Conservation (phyloP, 2,113 vertebrate genomes). For the Grammomys dolichurus region DNA sequence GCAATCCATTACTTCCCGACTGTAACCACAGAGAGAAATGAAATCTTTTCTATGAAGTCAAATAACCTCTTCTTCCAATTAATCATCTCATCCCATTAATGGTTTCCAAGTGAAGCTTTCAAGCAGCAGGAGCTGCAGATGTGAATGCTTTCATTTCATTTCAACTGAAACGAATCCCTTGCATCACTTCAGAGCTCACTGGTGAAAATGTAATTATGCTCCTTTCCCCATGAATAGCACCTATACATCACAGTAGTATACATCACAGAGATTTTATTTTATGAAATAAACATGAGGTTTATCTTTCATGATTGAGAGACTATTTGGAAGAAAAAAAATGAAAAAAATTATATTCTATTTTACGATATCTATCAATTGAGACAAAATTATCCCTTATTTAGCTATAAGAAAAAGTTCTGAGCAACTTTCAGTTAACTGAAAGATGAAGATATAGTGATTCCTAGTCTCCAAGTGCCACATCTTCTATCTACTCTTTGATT, state of each 20-base stretch:
- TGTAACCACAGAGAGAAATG: not conserved
- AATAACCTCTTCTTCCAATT: constrained; percentile 17
- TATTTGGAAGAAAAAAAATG: not conserved
- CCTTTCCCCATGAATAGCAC: constrained; percentile 57
- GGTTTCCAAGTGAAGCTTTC: not conserved
- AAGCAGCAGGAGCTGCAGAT: not conserved
- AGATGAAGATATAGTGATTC: not conserved
- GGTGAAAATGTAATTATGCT: constrained; percentile 16
- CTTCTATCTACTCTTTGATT: not conserved
- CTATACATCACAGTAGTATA: constrained; percentile 24
- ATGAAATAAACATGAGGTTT: constrained; percentile 63
- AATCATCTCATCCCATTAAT: constrained; percentile 20
- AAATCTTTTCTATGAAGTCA: not conserved
- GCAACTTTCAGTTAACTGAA: not conserved
- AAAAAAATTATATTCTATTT: constrained; percentile 16
- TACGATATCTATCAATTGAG: constrained; percentile 1
- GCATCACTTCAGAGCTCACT: constrained; percentile 13
- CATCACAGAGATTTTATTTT: constrained; percentile 56
- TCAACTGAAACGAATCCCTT: constrained; percentile 64
- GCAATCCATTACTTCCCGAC: not conserved
- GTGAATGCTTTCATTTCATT: constrained; percentile 69
- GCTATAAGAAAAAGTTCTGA: not conserved
- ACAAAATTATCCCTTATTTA: constrained; percentile 12
- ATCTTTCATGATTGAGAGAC: constrained; percentile 35
- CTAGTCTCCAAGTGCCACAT: fast-evolving